Percentiles rank a stretch among this genome's conserved stretches.
These are phyloP conservation scores for Epizoanthus ramosus DNA, from an alignment of 92 coral and sea anemone species.

Conservation along the genomic window DNA sequence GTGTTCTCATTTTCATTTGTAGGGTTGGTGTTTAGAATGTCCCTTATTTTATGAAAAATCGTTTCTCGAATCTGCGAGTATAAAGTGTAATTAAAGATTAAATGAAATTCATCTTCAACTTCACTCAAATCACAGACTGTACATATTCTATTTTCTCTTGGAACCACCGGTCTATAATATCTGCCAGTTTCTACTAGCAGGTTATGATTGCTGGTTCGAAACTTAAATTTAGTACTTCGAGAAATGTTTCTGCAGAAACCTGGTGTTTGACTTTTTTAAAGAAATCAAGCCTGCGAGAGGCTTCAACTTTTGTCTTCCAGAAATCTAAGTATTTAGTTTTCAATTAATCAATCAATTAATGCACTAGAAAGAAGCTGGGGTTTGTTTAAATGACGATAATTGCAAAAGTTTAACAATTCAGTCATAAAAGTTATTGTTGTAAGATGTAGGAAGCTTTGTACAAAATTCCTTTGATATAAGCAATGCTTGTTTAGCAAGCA, in stretches of 20 bases:
- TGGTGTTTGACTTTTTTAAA: not conserved
- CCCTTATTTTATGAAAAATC: slow-evolving; percentile 14
- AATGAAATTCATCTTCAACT: slow-evolving; percentile 19
- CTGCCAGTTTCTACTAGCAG: slow-evolving; percentile 19
- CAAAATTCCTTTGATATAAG: not conserved
- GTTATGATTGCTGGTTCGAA: slow-evolving; percentile 22
- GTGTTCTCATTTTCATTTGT: slow-evolving; percentile 16
- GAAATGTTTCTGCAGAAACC: not conserved
- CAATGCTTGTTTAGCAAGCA: slow-evolving; percentile 32
- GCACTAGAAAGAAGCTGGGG: slow-evolving; percentile 14
- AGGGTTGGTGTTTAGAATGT: slow-evolving; percentile 5
- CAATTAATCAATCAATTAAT: too few species aligned
- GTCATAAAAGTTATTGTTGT: slow-evolving; percentile 11
- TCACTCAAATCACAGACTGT: slow-evolving; percentile 13
- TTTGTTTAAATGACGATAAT: slow-evolving; percentile 9
- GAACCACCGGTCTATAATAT: slow-evolving; percentile 15
- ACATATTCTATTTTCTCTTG: slow-evolving; percentile 23
- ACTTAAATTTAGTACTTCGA: not conserved
- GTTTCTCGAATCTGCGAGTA: slow-evolving; percentile 10
- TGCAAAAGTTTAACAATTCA: not conserved
- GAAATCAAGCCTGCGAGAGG: slow-evolving; percentile 8
- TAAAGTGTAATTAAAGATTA: slow-evolving; percentile 8
- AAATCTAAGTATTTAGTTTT: too few species aligned
- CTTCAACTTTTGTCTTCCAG: slow-evolving; percentile 9
- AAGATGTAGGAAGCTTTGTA: slow-evolving; percentile 12